A percentile compares a stretch with the other conserved stretches of the same genome.
phyloP scores from a whole-genome alignment of 2,113 vertebrate genomes.

The Grantiella picta region DNA sequence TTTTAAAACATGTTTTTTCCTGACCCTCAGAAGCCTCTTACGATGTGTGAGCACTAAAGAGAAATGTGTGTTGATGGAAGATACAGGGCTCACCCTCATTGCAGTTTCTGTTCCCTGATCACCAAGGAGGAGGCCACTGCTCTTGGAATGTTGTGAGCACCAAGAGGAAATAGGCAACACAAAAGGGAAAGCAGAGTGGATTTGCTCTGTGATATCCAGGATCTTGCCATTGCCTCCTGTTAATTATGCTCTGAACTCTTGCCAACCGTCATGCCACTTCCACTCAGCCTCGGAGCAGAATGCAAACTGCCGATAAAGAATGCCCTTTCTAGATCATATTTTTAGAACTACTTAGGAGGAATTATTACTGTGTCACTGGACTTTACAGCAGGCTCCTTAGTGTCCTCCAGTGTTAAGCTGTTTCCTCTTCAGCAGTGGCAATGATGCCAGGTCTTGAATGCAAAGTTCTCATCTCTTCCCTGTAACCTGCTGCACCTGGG shows the following conservation, averaged over 20 bases:
- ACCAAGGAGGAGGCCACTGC: not conserved
- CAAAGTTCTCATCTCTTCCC: not conserved
- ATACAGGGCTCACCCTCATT: not conserved
- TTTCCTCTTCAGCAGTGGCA: not conserved
- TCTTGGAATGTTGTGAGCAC: not conserved
- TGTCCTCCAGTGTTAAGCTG: not conserved
- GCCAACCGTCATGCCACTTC: not conserved
- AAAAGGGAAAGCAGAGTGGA: not conserved
- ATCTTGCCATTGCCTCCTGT: conserved; percentile 12
- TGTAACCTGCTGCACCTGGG: not conserved
- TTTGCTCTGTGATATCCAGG: not conserved
- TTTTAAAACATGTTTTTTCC: not conserved
- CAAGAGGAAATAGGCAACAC: not conserved
- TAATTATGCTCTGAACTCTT: conserved; percentile 34
- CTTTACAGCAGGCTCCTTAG: not conserved
- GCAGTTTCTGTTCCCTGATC: not conserved
- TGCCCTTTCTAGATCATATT: conserved; percentile 36
- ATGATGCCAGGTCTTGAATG: not conserved
- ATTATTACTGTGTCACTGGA: conserved; percentile 16
- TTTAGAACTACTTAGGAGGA: conserved; percentile 47
- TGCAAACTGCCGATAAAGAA: conserved; percentile 9
- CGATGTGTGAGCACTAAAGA: not conserved
- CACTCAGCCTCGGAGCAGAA: conserved; percentile 20
- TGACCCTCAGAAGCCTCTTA: not conserved
- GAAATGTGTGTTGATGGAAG: not conserved